Conservation (phyloP, 2,113 vertebrate genomes). For the Charina bottae region DNA sequence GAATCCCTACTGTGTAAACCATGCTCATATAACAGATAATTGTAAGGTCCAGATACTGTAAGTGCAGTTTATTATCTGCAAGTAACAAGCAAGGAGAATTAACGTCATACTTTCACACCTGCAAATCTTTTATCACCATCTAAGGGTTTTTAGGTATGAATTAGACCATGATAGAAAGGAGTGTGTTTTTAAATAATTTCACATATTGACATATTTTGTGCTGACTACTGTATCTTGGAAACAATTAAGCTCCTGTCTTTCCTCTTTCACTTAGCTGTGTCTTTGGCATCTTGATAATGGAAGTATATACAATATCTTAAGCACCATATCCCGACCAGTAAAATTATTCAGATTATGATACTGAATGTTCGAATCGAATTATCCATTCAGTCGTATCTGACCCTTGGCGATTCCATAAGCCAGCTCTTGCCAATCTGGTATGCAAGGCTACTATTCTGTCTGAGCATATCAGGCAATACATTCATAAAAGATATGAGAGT, state of each 20-base stretch:
- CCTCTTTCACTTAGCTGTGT: background rate
- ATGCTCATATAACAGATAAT: background rate
- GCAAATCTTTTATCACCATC: background rate
- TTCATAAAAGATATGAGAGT: background rate
- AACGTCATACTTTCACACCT: background rate
- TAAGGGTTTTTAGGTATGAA: conserved; percentile 6
- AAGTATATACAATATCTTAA: background rate
- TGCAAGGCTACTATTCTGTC: background rate
- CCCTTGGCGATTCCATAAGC: too few species aligned
- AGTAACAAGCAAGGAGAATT: conserved; percentile 28
- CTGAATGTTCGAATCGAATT: too few species aligned
- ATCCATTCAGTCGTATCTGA: too few species aligned
- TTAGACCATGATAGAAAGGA: conserved; percentile 16
- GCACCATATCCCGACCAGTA: background rate
- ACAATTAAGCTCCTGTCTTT: background rate
- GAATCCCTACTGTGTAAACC: background rate
- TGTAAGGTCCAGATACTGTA: conserved; percentile 16
- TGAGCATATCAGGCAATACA: background rate
- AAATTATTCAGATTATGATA: background rate
- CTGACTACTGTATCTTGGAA: conserved; percentile 9
- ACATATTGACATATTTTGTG: background rate
- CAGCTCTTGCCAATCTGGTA: too few species aligned
- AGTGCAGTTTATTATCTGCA: conserved; percentile 30
- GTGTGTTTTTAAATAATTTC: conserved; percentile 2
- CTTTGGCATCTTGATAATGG: background rate